Evolutionary conservation across 2,888 invertebrate species (phyloP), one percentile per base, ranked within the genome.

Genomic region (Hyalella azteca): DNA sequence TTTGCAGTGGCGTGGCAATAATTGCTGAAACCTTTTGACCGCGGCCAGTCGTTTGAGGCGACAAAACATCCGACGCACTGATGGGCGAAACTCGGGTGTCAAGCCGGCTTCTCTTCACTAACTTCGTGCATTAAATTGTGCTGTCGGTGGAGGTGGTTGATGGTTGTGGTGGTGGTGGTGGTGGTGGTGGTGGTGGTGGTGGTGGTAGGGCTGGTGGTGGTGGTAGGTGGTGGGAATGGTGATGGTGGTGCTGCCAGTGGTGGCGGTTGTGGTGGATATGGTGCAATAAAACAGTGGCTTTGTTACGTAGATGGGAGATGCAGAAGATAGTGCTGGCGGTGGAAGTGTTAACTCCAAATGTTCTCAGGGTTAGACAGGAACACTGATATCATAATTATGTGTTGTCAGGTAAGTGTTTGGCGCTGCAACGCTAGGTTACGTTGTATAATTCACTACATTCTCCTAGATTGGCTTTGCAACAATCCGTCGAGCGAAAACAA

Each of bases 1-100:
- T 59, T 32, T 29, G 59, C 2, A 13, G 59, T 5, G 5, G 15
- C 26, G 26, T 32, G 22, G 29, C 26, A 29, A 59, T 59, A 29
- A 59, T 59, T 59, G 26, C 9, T 15, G 59, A 59, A 59, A 13
- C 59, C 59, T 59, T 59, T 59, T 26, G 59, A 59, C 26, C 59
- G 59, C 59, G 32, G 32, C 26, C 26, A 32, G 59, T 59, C 26
- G 32, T 59, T 59, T 59, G 59, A 3, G 11, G 9, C 9, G n/a
- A 7, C 4, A 3, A 59, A 59, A 29, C 11, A 29, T 32, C 29
- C 11, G 59, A 15, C 26, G 59, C 59, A 7, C 11, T 1, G n/a
- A 3, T 59, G 32, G 59, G 32, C 32, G 32, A 59, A 59, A 59
- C 59, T 59, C 32, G 19, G 29, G 11, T 29, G 29, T 15, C 59